A percentile compares a stretch with the other conserved stretches of the same genome.
These are phyloP conservation scores for Ptychoptera contaminata DNA, from an alignment of 2,888 invertebrate species.

Conservation along the genomic window DNA sequence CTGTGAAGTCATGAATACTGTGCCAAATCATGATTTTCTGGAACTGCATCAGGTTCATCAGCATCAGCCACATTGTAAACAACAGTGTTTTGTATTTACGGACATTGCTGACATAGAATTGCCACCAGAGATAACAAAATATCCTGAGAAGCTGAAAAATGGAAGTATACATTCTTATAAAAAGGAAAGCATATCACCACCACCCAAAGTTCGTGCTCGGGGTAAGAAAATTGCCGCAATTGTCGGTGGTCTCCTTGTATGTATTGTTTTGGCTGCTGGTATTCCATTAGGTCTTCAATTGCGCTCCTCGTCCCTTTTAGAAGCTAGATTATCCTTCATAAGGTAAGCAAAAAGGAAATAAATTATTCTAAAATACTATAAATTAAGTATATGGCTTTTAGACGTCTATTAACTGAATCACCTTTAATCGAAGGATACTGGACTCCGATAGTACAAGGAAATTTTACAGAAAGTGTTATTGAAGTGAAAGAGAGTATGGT, in stretches of 20 bases:
- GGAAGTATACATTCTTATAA: conserved; percentile 24
- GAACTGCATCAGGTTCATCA: conserved; percentile 27
- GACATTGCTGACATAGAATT: conserved; percentile 31
- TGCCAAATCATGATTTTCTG: conserved; percentile 29
- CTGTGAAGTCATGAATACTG: conserved; percentile 21
- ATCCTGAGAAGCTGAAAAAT: conserved; percentile 27
- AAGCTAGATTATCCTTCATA: conserved; percentile 39
- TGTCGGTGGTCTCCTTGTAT: conserved; percentile 22
- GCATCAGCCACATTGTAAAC: conserved; percentile 27
- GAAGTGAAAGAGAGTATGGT: conserved; percentile 36
- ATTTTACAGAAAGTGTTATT: conserved; percentile 17
- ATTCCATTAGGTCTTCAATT: conserved; percentile 38
- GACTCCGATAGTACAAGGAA: conserved; percentile 18
- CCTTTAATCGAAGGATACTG: conserved; percentile 39
- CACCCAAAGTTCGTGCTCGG: conserved; percentile 11
- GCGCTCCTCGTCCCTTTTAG: conserved; percentile 37
- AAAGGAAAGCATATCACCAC: conserved; percentile 17
- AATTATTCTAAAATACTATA: neutral
- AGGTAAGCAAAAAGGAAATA: neutral
- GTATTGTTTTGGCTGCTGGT: conserved; percentile 29
- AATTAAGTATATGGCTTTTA: conserved; percentile 5
- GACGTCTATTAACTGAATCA: conserved; percentile 36
- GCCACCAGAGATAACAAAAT: conserved; percentile 30
- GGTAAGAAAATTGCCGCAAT: conserved; percentile 23
- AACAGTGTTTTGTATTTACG: conserved; percentile 31